Evolutionary conservation across 2,113 vertebrate species (phyloP), one percentile per base, ranked within the genome.

Genomic region (Eclectus roratus): DNA sequence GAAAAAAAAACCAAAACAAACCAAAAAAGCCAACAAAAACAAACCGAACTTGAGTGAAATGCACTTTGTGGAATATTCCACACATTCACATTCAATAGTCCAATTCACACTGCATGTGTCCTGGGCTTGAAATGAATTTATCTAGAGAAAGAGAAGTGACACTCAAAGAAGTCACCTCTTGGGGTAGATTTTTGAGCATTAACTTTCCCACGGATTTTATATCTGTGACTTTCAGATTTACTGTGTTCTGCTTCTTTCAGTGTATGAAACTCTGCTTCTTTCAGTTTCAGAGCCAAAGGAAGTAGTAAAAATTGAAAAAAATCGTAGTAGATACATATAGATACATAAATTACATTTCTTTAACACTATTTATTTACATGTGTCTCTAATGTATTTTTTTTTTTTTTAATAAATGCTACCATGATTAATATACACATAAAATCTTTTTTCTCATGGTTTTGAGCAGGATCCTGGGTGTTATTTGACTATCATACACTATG

Each of bases 61-160:
- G 78, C 41, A 91, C 41, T 82, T 97, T 93, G 47, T 90, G 69
- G 61, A 90, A 90, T 53, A 80, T 82, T 92, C 50, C 69, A 95
- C 94, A 86, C 31, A 80, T n/a, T 91, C 33, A 19, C 29, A 56
- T 95, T 94, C 79, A 94, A 87, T 92, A 27, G 50, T 87, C 35
- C 82, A 50, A 55, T 52, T 93, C 90, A 87, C 61, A 17, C 31
- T 76, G 46, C n/a, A 7, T 17, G 28, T 25, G 8, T 79, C 17
- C 58, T 69, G 39, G 41, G 15, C 23, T 96, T 61, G 35, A 94
- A 94, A 88, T 77, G 41, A 88, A 79, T 91, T 94, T 88, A 28
- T 65, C 28, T 63, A 60, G 49, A 35, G 71, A 49, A 91, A 61
- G 53, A 60, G 49, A 89, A 68, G 17, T 18, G 33, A 47, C 19